Base-by-base conservation (phyloP, 2,888 invertebrate genomes). In the Strigamia crassipes region DNA sequence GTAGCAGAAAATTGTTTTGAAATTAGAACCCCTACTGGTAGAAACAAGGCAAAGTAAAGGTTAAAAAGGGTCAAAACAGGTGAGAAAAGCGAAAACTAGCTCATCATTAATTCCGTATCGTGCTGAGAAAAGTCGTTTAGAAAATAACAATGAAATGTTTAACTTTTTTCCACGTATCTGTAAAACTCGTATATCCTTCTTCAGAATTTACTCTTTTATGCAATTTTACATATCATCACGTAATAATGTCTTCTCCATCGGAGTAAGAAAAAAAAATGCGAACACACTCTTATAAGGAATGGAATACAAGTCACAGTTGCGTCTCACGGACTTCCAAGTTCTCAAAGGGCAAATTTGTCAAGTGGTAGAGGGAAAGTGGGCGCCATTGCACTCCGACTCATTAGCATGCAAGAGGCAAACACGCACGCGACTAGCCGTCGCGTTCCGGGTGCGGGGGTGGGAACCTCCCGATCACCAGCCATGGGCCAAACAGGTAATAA, bases 331-430 rank as follows among this genome's bases (percentile, higher is more conserved):
- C 31, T 73, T 73, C 27, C 73, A 73, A 73, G 73, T 27, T 31
- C 73, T 73, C 73, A 73, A 73, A 73, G 73, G 73, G 73, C 73
- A 73, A 73, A 27, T 73, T 73, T 73, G 73, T 73, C 73, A 73
- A 73, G 73, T 73, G 73, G 73, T 73, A 31, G 38, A 38, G 27
- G 73, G 73, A 73, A 73, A 73, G 73, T 73, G 27, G 73, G 73
- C 73, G 73, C 73, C 73, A 73, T 73, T 73, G 73, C 73, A 31
- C 73, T 73, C 73, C 73, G 73, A 23, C 31, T 73, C 73, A 73
- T 73, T 73, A 73, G 31, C 73, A 73, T 73, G 73, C 73, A 73
- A 27, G n/a, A 73, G 73, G 73, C 73, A 27, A 27, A 73, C 73
- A 73, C 73, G 73, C 73, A 73, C 73, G 73, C 73, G 73, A 73